phyloP scores from a whole-genome alignment of 2,888 invertebrate genomes.

The Hesperia comma region DNA sequence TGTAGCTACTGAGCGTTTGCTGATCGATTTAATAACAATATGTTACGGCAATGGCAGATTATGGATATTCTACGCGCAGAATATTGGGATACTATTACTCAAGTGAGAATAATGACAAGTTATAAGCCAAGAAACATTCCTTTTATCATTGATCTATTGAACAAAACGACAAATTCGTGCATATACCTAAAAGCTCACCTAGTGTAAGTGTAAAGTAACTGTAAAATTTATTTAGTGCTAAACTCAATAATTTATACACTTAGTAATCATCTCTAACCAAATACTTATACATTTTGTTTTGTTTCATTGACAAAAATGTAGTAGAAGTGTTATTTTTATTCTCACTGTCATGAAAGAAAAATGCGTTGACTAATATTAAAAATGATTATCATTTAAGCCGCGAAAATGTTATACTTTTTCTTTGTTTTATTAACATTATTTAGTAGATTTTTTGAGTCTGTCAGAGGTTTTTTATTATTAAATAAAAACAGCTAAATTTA shows the following conservation, averaged over 20 bases:
- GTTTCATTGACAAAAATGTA: no score
- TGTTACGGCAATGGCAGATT: no score
- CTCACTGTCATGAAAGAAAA: neutral
- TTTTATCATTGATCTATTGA: constrained; percentile 8
- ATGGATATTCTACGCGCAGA: neutral
- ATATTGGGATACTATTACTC: neutral
- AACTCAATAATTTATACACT: constrained; percentile 42
- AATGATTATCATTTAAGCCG: no score
- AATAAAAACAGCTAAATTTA: no score
- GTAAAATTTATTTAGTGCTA: constrained; percentile 67
- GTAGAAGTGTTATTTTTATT: neutral
- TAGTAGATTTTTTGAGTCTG: no score
- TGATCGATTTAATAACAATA: no score
- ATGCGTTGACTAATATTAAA: no score
- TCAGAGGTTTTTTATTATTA: no score
- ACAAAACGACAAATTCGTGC: constrained; percentile 10
- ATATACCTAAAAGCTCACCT: constrained; percentile 54
- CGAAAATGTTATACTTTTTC: no score
- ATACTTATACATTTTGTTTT: constrained; percentile 4
- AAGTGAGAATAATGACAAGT: constrained; percentile 2
- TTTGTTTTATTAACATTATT: no score
- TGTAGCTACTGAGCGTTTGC: no score
- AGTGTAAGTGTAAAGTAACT: constrained; percentile 76
- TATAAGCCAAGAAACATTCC: constrained; percentile 33
- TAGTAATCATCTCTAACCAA: constrained; percentile 29